Conservation (phyloP, 1,140 invertebrate species). For the Zaprionus nigranus region DNA sequence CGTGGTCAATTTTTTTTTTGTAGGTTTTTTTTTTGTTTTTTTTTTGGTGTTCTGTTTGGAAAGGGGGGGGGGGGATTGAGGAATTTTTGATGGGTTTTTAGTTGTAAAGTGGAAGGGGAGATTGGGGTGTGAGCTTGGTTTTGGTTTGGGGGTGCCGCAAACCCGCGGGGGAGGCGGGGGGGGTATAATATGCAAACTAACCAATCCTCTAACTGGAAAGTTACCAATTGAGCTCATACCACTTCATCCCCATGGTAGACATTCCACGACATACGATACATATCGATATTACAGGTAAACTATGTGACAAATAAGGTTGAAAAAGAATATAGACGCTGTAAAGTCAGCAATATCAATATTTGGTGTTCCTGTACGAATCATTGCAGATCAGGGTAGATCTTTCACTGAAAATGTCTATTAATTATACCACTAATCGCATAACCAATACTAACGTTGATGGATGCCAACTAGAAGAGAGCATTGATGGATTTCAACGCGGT, state of each 20-base stretch:
- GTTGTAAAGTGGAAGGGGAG: no score
- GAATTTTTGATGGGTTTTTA: no score
- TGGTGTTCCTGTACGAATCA: background rate
- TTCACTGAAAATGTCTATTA: constrained; percentile 4
- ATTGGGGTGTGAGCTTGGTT: no score
- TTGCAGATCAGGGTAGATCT: background rate
- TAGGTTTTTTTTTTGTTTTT: no score
- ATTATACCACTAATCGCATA: constrained; percentile 1
- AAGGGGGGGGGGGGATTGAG: no score
- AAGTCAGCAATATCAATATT: background rate
- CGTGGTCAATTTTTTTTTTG: no score
- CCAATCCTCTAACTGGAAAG: background rate
- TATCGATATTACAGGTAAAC: background rate
- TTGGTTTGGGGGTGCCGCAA: no score
- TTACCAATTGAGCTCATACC: background rate
- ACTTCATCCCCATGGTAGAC: no score
- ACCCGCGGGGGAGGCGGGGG: no score
- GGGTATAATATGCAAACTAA: no score
- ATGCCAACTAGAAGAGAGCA: no score
- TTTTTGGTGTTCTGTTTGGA: no score
- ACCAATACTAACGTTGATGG: background rate
- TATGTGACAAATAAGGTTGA: background rate
- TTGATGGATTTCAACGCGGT: background rate
- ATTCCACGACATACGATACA: background rate
- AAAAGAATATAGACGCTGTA: background rate